Evolutionary conservation across 2,113 vertebrate genomes (phyloP), one percentile per base, ranked within the genome.

Genomic region (Oreocharis arfaki): DNA sequence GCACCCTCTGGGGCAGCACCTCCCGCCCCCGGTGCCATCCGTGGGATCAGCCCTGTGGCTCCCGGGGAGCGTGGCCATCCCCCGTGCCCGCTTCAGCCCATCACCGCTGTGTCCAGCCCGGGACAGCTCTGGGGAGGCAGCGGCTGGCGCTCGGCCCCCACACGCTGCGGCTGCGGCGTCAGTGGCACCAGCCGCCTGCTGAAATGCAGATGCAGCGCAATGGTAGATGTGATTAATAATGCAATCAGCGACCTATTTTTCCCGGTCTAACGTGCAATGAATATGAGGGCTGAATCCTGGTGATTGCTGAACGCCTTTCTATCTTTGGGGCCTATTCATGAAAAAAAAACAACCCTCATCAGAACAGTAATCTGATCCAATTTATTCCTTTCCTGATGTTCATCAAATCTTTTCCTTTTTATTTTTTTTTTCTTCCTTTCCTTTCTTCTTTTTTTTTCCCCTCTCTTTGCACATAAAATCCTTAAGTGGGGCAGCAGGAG

Each of bases 221-320:
- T 90, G 88, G 35, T 90, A 2, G 86, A 69, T 90, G 88, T 95
- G 94, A 96, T 97, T 96, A 97, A 97, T 97, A 97, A 97, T 97
- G 96, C 96, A 97, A 96, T 96, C 96, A 96, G 93, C 94, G 95
- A 97, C 95, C 96, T 97, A 96, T 96, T 97, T 96, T 97, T 95
- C 95, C 96, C 8, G 10, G 88, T n/a, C 86, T 93, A 95, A 95
- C 80, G 83, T 93, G 95, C 89, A 18, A 5, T 95, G 96, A 95
- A 95, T 95, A 35, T 70, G 92, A 96, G 96, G 92, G 94, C 93
- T 96, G 92, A 95, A 95, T 95, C 94, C 94, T 95, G 94, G 90
- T 97, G 96, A 95, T 95, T 97, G 96, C 96, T 95, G 23, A 93
- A 90, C 32, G 93, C 84, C 80, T 93, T 96, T 86, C 96, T 97